Conservation (phyloP, 2,797 vertebrate genomes). For the Busarellus nigricollis region DNA sequence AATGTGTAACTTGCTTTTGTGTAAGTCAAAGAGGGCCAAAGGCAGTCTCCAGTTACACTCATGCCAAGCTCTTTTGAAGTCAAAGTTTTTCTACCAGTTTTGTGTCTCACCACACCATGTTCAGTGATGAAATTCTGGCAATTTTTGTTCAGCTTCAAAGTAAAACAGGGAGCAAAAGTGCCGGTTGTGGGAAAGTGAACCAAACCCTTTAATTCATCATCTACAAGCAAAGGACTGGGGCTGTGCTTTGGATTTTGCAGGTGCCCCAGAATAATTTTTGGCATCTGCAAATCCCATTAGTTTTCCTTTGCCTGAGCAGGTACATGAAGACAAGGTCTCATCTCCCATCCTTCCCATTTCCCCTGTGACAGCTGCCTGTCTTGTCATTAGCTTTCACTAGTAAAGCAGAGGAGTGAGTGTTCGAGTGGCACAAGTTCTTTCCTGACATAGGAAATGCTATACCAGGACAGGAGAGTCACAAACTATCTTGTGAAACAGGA, state of each 20-base stretch:
- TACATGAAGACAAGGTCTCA: rapidly evolving
- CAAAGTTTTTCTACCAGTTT: neutral
- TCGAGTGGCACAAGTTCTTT: neutral
- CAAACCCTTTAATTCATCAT: neutral
- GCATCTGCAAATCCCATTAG: neutral
- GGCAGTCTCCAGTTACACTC: neutral
- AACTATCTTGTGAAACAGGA: neutral
- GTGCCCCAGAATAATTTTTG: neutral
- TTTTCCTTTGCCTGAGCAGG: neutral
- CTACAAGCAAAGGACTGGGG: neutral
- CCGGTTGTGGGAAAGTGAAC: neutral
- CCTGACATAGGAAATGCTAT: neutral
- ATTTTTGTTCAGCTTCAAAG: neutral
- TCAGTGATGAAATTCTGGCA: neutral
- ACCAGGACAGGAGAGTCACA: neutral
- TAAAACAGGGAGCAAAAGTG: neutral
- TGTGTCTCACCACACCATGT: neutral
- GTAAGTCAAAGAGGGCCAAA: neutral
- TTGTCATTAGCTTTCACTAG: neutral
- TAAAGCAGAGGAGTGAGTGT: neutral
- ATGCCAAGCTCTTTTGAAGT: neutral
- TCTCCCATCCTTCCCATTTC: neutral
- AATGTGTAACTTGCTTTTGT: neutral
- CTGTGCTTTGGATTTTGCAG: neutral
- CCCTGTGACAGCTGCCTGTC: neutral